Base-by-base conservation (phyloP, 2,113 vertebrate genomes). In the Pygathrix nemaeus region DNA sequence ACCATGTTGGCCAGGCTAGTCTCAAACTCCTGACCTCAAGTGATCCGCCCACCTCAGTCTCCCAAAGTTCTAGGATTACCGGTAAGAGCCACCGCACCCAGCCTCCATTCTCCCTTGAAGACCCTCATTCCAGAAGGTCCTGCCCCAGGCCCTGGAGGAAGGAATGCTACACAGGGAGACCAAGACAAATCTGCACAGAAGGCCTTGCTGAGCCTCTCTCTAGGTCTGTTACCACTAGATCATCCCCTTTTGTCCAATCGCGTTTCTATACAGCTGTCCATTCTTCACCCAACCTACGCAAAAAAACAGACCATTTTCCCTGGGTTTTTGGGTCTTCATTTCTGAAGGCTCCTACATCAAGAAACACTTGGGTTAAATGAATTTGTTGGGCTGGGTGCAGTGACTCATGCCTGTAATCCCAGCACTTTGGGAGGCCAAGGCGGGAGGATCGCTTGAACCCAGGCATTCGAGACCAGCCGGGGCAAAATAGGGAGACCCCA, bases 31-130 rank as follows among this genome's bases (percentile, higher is more conserved):
- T 64, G 27, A 64, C 61, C 61, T 6, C 27, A 64, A 14, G 12
- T 64, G 27, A 64, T 64, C 61, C 2, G 2, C 61, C 12, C 0
- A 5, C 27, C 61, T 30, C 2, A 2, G 12, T 27, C 61, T 64
- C 12, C 61, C 12, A 6, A 30, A 64, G 61, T 30, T 27, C 61
- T 64, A 30, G 27, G 61, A 64, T 64, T 64, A 64, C 61, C 5
- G 12, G 27, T 13, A 27, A 30, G 61, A 64, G 61, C 61, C 61
- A 64, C 27, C 0, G 2, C 12, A 0, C 61, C 27, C 12, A 64
- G 61, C 61, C 40, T 73, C 70, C 21, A 38, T 38, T 70, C 68
- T 30, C 27, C 75, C 75, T 48, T 30, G 14, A 78, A 48, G 43
- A 48, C 75, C 27, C 43, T 78, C 16, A 32, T 76, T 76, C 25